A percentile compares a stretch with the other conserved stretches of the same genome.
Evolutionary conservation across 2,113 vertebrate genomes (phyloP).

Genomic region (Propithecus coquereli): DNA sequence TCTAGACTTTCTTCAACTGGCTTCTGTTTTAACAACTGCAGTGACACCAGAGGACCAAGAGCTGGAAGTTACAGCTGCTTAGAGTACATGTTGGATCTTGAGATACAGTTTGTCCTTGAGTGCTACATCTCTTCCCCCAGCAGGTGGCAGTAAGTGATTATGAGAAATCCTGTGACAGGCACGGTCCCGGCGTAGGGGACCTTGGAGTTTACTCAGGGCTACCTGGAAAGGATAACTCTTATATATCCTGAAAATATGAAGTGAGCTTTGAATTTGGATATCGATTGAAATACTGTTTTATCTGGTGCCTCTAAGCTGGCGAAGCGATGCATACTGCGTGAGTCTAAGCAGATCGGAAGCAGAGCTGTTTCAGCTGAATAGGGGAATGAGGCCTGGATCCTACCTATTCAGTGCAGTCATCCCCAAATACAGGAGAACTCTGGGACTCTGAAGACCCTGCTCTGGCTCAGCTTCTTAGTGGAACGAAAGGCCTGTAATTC

Average conservation of each 20-base stretch:
- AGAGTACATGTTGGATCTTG: background rate
- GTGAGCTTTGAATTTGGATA: background rate
- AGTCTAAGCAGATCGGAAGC: background rate
- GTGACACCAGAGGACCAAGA: background rate
- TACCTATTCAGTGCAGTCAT: background rate
- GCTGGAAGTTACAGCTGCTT: fast-evolving
- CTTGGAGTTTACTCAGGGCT: background rate
- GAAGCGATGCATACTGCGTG: background rate
- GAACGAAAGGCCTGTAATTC: background rate
- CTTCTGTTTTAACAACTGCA: background rate
- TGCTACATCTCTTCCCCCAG: background rate
- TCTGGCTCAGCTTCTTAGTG: background rate
- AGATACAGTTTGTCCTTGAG: background rate
- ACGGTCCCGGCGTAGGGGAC: fast-evolving
- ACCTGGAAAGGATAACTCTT: background rate
- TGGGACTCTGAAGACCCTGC: background rate
- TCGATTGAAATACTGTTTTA: background rate
- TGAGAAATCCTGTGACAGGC: background rate
- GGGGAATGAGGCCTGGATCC: background rate
- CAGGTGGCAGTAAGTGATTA: conserved; percentile 50
- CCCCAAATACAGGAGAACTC: background rate
- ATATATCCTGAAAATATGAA: background rate
- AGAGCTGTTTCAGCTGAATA: background rate
- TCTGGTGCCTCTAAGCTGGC: background rate
- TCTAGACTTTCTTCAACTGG: background rate